Conservation (phyloP, 2,888 invertebrate species). For the Epinotia brunnichana region DNA sequence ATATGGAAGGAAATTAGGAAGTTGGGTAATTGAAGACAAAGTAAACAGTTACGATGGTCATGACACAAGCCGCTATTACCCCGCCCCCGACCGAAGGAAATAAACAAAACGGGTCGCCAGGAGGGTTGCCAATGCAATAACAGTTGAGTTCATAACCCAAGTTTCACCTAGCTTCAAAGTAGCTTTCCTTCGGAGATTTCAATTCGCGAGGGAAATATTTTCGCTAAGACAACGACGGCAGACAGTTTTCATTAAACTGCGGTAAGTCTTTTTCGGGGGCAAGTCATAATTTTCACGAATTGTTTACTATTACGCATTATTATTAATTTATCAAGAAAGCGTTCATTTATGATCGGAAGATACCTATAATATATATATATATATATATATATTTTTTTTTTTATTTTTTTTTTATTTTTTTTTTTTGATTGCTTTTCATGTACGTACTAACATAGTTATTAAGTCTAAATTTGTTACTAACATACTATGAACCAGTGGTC, state of each 20-base stretch:
- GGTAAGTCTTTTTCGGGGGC: not conserved
- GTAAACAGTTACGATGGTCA: slow-evolving; percentile 61
- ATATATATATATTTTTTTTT: too few relatives aligned
- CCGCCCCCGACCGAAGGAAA: slow-evolving; percentile 73
- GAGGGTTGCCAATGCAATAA: slow-evolving; percentile 75
- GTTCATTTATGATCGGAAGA: too few relatives aligned
- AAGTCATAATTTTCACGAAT: not conserved
- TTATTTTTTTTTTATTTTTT: too few relatives aligned
- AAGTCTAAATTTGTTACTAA: too few relatives aligned
- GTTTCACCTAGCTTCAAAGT: slow-evolving; percentile 71
- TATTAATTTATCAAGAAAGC: not conserved
- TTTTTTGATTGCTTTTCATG: too few relatives aligned
- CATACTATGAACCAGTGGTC: too few relatives aligned
- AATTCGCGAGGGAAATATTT: slow-evolving; percentile 18
- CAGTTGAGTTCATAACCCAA: slow-evolving; percentile 81
- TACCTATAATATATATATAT: too few relatives aligned
- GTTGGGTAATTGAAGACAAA: slow-evolving; percentile 39
- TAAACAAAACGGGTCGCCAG: slow-evolving; percentile 78
- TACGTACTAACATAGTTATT: too few relatives aligned
- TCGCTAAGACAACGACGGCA: slow-evolving; percentile 9
- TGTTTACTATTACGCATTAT: too few relatives aligned
- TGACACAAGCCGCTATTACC: slow-evolving; percentile 78
- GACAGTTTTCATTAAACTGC: slow-evolving; percentile 28
- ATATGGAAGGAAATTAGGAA: not conserved
- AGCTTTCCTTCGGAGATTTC: slow-evolving; percentile 52